Evolutionary conservation across 2,888 invertebrate species (phyloP).

Genomic region (Heliconius hortense): DNA sequence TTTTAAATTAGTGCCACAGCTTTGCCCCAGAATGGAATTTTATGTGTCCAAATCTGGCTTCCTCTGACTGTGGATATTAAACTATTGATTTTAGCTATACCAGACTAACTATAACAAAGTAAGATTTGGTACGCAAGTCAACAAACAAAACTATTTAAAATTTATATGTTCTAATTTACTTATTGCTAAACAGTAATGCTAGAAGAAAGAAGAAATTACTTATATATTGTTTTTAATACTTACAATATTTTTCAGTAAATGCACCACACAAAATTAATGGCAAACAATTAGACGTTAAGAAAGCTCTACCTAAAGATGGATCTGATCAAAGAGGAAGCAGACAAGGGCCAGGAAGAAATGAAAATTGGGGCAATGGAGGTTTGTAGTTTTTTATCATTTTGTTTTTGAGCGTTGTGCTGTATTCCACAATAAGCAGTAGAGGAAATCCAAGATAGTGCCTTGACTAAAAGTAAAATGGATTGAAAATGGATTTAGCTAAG

Average conservation of each 20-base stretch:
- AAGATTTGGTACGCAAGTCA: constrained; percentile 77
- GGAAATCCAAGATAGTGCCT: no score
- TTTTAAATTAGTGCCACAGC: constrained; percentile 59
- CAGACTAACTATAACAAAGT: constrained; percentile 57
- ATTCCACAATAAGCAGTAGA: no score
- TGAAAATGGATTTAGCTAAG: no score
- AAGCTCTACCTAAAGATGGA: constrained; percentile 93
- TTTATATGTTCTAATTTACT: constrained; percentile 26
- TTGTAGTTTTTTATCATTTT: constrained; percentile 16
- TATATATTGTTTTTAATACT: constrained; percentile 3
- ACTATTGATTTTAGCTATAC: constrained; percentile 77
- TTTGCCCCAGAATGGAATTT: constrained; percentile 77
- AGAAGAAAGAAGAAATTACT: no score
- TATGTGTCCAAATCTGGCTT: constrained; percentile 74
- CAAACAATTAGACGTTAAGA: constrained; percentile 95
- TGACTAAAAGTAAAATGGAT: no score
- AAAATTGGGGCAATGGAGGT: constrained; percentile 67
- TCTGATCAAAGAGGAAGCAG: constrained; percentile 81
- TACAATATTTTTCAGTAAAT: constrained; percentile 82
- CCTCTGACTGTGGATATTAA: constrained; percentile 78
- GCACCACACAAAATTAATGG: constrained; percentile 92
- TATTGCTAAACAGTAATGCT: constrained; percentile 15
- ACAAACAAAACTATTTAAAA: constrained; percentile 53
- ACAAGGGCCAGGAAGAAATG: constrained; percentile 68
- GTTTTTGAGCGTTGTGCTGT: no score